Base-by-base conservation (phyloP, 2,888 invertebrate species). In the Cephus nigrinus region DNA sequence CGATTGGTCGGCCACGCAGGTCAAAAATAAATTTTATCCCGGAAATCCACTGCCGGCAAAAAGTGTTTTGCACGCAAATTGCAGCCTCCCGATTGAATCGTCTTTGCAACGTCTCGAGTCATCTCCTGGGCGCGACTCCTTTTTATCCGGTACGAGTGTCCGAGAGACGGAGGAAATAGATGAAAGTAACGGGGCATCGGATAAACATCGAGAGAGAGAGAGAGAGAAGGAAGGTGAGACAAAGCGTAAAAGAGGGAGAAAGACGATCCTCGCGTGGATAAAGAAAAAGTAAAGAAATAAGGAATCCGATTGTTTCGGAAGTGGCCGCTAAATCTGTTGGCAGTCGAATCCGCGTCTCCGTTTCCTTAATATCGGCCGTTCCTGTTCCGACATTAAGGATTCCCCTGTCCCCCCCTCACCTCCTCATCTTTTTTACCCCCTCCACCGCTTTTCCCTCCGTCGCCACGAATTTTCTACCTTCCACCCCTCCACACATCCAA, bases 391-490 rank as follows among this genome's bases (percentile, higher is more conserved):
- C 23, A 55, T 55, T 55, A 55, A 55, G 55, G 55, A 55, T 23
- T 78, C 32, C 33, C 74, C 71, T 74, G 68, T 68, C 36, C 68
- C 71, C 71, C 12, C 31, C 31, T 73, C 75, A 33, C 76, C 76
- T 75, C 73, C 73, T 75, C 73, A 75, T 75, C 34, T 74, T 69
- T 75, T 35, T 79, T 77, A 77, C 35, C 31, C 40, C 74, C 40
- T 77, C 82, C 80, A 79, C 80, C 82, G 80, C 82, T 82, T 69
- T 78, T 79, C 79, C 80, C 82, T 79, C 80, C 80, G 84, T 84
- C 80, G 85, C 23, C 23, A 55, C 23, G 55, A 55, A 55, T 23
- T 82, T 84, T 83, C 83, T 85, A 82, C 86, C 86, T 85, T 85
- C 82, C 82, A 78, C 79, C 81, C 84, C 80, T 77, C 81, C 78